phyloP scores from a whole-genome alignment of 2,113 vertebrate species.

The Elaphurus davidianus region DNA sequence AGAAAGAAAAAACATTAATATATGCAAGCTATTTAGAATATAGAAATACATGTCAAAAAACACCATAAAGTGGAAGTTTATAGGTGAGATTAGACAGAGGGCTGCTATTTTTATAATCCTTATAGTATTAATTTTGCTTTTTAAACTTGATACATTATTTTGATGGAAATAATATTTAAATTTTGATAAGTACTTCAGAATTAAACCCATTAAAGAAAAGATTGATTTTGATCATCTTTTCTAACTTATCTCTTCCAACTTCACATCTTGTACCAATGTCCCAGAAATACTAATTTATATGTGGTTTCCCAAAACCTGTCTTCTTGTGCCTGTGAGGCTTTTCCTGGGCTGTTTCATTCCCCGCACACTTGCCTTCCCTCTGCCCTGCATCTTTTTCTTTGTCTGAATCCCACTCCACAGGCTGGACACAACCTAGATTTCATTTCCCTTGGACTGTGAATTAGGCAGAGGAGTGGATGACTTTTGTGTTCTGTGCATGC shows the following conservation, averaged over 20 bases:
- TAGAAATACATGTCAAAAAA: background rate
- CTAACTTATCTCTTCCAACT: background rate
- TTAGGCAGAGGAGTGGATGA: accelerated
- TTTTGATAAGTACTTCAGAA: background rate
- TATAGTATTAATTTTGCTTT: background rate
- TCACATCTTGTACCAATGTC: background rate
- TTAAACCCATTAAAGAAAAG: background rate
- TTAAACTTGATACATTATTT: background rate
- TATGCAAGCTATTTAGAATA: background rate
- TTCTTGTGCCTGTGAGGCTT: background rate
- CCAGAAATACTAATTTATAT: background rate
- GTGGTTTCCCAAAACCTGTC: background rate
- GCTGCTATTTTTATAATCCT: background rate
- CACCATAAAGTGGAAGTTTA: background rate
- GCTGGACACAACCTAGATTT: background rate
- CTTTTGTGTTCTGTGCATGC: background rate
- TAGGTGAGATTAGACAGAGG: background rate
- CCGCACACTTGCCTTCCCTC: background rate
- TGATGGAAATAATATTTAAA: background rate
- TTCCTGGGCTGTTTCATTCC: background rate
- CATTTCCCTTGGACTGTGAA: background rate
- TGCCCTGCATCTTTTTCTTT: too few species aligned
- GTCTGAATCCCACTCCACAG: background rate
- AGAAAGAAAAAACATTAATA: background rate
- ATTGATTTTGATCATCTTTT: background rate